Percentiles rank a stretch among this genome's conserved stretches.
Conservation (phyloP, 2,888 invertebrate species). For the Trichopria drosophilae region DNA sequence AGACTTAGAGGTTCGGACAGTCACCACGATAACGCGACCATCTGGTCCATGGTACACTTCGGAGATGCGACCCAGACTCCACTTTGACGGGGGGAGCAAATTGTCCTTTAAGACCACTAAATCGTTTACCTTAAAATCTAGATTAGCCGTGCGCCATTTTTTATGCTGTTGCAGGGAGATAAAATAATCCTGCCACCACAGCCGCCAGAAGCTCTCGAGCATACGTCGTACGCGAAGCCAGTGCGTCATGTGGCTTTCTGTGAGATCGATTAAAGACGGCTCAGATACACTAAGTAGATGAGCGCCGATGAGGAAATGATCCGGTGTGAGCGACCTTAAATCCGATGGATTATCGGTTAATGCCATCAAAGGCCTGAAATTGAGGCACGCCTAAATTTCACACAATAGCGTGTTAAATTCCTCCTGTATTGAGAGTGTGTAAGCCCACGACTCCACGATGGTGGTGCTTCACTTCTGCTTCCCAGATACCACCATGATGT, state of each 20-base stretch:
- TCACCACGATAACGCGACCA: no score
- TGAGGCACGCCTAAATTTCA: slow-evolving; percentile 31
- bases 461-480: slow-evolving; percentile 41
- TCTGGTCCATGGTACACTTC: no score
- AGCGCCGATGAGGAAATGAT: slow-evolving; percentile 37
- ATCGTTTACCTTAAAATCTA: no score
- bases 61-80: no score
- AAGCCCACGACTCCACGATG: slow-evolving; percentile 34
- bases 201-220: slow-evolving; percentile 37
- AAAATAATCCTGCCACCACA: slow-evolving; percentile 38
- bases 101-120: no score
- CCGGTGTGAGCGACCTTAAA: slow-evolving; percentile 34
- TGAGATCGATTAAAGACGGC: slow-evolving; percentile 29
- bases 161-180: slow-evolving; percentile 36
- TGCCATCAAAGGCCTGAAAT: no score
- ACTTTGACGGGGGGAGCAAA: no score
- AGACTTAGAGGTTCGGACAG: no score
- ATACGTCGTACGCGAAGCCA: slow-evolving; percentile 33
- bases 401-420: slow-evolving; percentile 33
- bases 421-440: slow-evolving; percentile 34
- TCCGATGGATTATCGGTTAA: no score
- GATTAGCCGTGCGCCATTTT: no score
- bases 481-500: no score
- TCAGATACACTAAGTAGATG: slow-evolving; percentile 32
- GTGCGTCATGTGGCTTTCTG: slow-evolving; percentile 30